Base-by-base conservation (phyloP, 2,888 invertebrate species). In the Hoplodrina blanda region DNA sequence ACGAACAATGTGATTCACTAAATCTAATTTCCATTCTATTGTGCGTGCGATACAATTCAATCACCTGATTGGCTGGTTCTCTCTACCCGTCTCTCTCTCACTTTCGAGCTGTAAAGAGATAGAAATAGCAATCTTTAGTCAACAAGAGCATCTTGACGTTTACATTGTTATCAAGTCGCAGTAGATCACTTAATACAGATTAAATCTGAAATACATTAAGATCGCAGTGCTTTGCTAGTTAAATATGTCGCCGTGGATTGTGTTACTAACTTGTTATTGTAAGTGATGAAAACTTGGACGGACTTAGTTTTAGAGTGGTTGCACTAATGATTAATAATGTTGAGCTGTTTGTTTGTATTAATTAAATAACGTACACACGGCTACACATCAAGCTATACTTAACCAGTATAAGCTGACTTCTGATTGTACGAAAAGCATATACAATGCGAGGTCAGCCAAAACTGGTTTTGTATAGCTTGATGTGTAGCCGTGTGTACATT, bases 1-100 rank as follows among this genome's bases (percentile, higher is more conserved):
- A 64, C 56, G 70, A 80, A 75, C 78, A 73, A 70, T 55, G 64
- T 70, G 77, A 80, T 82, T 76, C 74, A 65, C 71, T 76, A 74
- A 85, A 85, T 82, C 85, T 85, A 78, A 82, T 85, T 83, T 81
- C 78, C 65, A 81, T 83, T 79, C 66, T 69, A 77, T 78, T 81
- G 69, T 82, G 68, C 75, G 68, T 69, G 68, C 67, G 68, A 83
- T 83, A 82, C 76, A 83, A 85, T 83, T 81, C 77, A 80, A 85
- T 85, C 84, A 81, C 80, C 75, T 82, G 84, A 81, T 84, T 85
- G 80, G 71, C 73, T 60, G 17, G 37, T 68, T 50, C 19, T 74
- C 76, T 62, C 67, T 69, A 7, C 80, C 64, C 63, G 10, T 67
- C 73, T 59, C 57, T 68, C 8, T 78, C 59, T 57, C 33, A 52